These are phyloP conservation scores for Pherbina coryleti DNA, from an alignment of 2,888 invertebrate species.

Conservation along the genomic window DNA sequence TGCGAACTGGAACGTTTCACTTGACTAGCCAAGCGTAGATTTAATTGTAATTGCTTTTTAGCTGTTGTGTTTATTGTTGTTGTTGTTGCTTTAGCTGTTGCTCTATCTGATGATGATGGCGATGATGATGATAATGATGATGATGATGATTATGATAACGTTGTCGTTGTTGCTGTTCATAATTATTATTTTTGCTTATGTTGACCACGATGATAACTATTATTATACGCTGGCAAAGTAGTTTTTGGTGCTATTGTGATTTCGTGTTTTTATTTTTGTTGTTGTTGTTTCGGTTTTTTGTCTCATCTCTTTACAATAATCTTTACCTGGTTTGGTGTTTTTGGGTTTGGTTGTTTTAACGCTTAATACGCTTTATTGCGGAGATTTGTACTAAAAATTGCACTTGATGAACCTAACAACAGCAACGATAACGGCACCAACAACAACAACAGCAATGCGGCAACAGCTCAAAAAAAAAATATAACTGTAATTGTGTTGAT, in stretches of 20 bases:
- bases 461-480: background rate
- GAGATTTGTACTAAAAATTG: background rate
- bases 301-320: background rate
- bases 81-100: slow-evolving; percentile 24
- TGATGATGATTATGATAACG: slow-evolving; percentile 6
- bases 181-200: slow-evolving; percentile 5
- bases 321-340: background rate
- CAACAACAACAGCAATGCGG: slow-evolving; percentile 11
- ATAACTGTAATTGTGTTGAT: slow-evolving; percentile 27
- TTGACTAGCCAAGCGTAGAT: slow-evolving; percentile 63
- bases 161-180: slow-evolving; percentile 33
- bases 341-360: too few species aligned
- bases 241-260: slow-evolving; percentile 4
- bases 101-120: background rate
- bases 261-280: slow-evolving; percentile 26
- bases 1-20: slow-evolving; percentile 46
- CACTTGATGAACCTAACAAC: slow-evolving; percentile 7
- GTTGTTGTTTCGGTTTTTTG: background rate
- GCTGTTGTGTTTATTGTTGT: background rate
- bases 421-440: slow-evolving; percentile 6
- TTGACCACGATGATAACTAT: slow-evolving; percentile 27
- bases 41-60: slow-evolving; percentile 59
- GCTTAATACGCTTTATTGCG: background rate
- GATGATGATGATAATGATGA: slow-evolving; percentile 7
- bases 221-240: background rate